Conservation (phyloP, 64 coral and sea anemone species). For the Dendronephthya gigantea region DNA sequence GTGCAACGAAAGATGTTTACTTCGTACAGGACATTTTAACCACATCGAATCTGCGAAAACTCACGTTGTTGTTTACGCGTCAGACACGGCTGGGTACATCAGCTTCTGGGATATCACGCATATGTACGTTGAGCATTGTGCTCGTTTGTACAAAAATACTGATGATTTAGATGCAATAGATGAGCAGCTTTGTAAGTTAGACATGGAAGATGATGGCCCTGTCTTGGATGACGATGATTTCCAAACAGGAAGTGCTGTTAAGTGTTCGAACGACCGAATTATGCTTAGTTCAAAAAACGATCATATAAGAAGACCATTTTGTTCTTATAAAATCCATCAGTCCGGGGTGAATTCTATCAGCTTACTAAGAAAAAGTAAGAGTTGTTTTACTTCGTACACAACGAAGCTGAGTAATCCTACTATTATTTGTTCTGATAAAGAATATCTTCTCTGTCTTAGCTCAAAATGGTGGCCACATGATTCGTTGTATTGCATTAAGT, state of each 20-base stretch:
- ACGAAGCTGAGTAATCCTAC: conserved; percentile 3
- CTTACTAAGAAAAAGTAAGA: conserved; percentile 17
- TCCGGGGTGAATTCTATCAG: conserved; percentile 75
- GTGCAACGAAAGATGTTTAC: conserved; percentile 62
- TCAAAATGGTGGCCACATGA: too few relatives aligned
- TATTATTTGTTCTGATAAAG: too few relatives aligned
- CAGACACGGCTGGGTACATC: conserved; percentile 74
- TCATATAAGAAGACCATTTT: conserved; percentile 29
- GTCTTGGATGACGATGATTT: too few relatives aligned
- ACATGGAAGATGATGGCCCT: too few relatives aligned
- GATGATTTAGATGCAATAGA: not conserved
- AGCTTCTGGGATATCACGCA: conserved; percentile 67
- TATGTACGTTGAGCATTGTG: conserved; percentile 30
- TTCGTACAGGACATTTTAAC: conserved; percentile 40
- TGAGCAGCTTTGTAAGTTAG: too few relatives aligned
- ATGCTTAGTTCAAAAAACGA: conserved; percentile 48
- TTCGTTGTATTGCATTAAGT: too few relatives aligned
- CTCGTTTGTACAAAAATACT: not conserved
- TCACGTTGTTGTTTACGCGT: conserved; percentile 57
- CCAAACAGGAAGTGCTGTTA: not conserved
- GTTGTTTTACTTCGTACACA: not conserved
- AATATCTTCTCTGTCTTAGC: too few relatives aligned
- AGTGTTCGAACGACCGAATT: not conserved
- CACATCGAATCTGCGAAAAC: not conserved
- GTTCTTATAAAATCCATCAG: conserved; percentile 49